Conservation (phyloP, 2,797 vertebrate species). For the Pteronotus mesoamericanus region DNA sequence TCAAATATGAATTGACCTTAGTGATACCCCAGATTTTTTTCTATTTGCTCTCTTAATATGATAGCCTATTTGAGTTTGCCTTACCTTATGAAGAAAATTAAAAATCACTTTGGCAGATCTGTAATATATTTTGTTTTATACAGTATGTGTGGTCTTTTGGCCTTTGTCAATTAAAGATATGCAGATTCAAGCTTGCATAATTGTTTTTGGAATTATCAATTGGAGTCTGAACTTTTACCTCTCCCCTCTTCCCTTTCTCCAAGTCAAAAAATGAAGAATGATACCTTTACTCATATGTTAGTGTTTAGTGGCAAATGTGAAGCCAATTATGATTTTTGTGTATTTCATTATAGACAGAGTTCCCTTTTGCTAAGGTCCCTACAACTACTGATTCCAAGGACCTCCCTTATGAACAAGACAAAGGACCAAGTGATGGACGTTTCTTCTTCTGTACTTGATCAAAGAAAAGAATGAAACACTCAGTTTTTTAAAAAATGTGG, state of each 20-base stretch:
- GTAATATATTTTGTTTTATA: background rate
- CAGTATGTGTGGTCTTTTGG: background rate
- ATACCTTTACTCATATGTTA: background rate
- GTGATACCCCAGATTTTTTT: no score
- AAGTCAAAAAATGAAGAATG: slow-evolving; percentile 5
- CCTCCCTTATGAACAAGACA: background rate
- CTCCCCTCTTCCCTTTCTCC: background rate
- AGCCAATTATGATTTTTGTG: slow-evolving; percentile 10
- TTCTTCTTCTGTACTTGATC: background rate
- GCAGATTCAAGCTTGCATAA: background rate
- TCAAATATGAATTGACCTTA: no score
- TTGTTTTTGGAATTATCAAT: background rate
- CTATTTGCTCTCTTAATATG: background rate
- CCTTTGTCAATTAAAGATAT: background rate
- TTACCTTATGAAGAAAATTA: background rate
- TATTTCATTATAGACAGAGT: background rate
- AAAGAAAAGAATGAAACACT: background rate
- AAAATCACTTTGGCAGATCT: background rate
- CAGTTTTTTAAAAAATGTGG: background rate
- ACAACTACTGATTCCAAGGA: background rate
- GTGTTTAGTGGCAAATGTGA: background rate
- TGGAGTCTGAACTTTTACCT: background rate
- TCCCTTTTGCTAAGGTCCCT: slow-evolving; percentile 1
- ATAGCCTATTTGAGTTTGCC: background rate
- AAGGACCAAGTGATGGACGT: background rate